Evolutionary conservation across 2,888 invertebrate species (phyloP).

Genomic region (Alcis repandata): DNA sequence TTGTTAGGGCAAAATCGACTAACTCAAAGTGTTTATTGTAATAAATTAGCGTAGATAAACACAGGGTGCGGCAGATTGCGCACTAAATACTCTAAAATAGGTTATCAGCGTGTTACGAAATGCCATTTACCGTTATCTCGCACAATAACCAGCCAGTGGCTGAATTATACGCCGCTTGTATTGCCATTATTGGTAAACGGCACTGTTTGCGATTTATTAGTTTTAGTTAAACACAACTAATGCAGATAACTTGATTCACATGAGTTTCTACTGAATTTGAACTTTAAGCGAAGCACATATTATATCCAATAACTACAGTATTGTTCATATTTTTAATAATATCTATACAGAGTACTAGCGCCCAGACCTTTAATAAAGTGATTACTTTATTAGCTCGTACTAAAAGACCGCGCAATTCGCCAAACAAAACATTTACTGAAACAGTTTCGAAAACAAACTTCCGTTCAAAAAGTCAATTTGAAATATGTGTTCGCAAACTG

Average conservation of each 20-base stretch:
- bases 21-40: conserved; percentile 10
- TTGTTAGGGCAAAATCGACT: not conserved
- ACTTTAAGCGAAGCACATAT: too few relatives aligned
- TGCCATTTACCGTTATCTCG: conserved; percentile 48
- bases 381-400: conserved; percentile 5
- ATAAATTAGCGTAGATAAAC: conserved; percentile 27
- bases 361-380: not conserved
- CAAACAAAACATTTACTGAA: conserved; percentile 31
- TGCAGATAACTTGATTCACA: not conserved
- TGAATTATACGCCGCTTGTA: conserved; percentile 39
- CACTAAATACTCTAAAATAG: conserved; percentile 48
- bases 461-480: conserved; percentile 45
- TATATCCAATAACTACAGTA: too few relatives aligned
- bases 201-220: conserved; percentile 4
- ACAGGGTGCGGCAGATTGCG: conserved; percentile 48
- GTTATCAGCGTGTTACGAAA: conserved; percentile 49
- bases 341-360: too few relatives aligned
- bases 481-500: conserved; percentile 44
- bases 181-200: conserved; percentile 17
- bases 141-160: conserved; percentile 41
- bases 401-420: conserved; percentile 18
- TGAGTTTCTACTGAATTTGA: not conserved
- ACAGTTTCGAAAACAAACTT: conserved; percentile 36
- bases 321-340: too few relatives aligned
- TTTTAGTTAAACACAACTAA: not conserved